These are phyloP conservation scores for Tetragnatha montana DNA, from an alignment of 2,888 invertebrate genomes.

Conservation along the genomic window DNA sequence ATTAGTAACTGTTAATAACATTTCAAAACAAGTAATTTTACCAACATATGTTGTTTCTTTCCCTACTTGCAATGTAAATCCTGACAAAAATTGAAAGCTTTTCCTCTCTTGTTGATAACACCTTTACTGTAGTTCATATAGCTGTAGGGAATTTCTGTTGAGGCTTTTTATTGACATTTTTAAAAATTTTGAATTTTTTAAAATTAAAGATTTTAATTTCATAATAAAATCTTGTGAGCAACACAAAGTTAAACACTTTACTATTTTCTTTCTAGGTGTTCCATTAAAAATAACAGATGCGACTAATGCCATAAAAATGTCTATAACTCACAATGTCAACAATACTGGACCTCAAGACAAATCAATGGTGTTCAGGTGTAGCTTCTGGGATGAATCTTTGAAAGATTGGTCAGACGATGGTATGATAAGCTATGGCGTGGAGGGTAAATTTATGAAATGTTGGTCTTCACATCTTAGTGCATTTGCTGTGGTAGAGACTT, in stretches of 20 bases:
- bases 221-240: no score
- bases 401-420: conserved; percentile 69
- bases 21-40: no score
- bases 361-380: conserved; percentile 62
- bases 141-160: no score
- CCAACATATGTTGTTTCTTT: no score
- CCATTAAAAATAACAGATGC: conserved; percentile 27
- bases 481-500: conserved; percentile 63
- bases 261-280: conserved; percentile 5
- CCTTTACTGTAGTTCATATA: no score
- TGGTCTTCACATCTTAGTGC: conserved; percentile 60
- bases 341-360: conserved; percentile 24
- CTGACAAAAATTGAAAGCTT: no score
- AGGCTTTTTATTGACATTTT: no score
- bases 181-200: no score
- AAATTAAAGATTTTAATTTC: no score
- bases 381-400: conserved; percentile 67
- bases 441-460: conserved; percentile 57
- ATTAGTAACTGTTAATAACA: no score
- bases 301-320: conserved; percentile 38
- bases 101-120: no score
- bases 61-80: no score
- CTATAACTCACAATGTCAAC: conserved; percentile 48
- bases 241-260: background rate
- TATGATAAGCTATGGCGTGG: conserved; percentile 60